A percentile compares a stretch with the other conserved stretches of the same genome.
These are phyloP conservation scores for Podotricha telesiphe DNA, from an alignment of 2,888 invertebrate species.

Conservation along the genomic window DNA sequence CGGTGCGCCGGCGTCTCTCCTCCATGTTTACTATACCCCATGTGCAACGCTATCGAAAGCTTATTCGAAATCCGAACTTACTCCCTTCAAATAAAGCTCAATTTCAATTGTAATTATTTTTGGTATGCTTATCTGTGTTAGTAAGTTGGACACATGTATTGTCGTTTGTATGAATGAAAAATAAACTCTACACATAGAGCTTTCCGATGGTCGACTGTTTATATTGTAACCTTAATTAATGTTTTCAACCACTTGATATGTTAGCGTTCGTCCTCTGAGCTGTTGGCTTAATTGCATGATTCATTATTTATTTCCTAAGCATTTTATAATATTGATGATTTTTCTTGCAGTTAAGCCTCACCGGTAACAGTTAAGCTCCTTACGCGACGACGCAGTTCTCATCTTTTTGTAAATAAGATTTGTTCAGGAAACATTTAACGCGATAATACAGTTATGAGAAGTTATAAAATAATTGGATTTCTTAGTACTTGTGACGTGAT, in stretches of 20 bases:
- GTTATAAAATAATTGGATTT: conserved; percentile 26
- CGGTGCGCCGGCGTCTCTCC: conserved; percentile 67
- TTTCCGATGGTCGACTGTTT: conserved; percentile 73
- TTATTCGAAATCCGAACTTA: conserved; percentile 54
- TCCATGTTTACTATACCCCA: conserved; percentile 77
- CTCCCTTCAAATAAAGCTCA: neutral
- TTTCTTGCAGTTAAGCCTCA: conserved; percentile 28
- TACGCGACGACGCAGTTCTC: conserved; percentile 5
- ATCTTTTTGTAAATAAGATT: conserved; percentile 22
- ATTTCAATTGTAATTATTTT: conserved; percentile 45
- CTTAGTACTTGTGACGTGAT: conserved; percentile 26
- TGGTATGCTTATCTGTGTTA: conserved; percentile 70
- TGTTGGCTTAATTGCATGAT: conserved; percentile 56
- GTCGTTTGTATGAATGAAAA: conserved; percentile 81
- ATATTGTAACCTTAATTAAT: conserved; percentile 80
- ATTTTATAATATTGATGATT: conserved; percentile 16
- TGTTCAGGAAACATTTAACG: conserved; percentile 6
- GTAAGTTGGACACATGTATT: conserved; percentile 77
- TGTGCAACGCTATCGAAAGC: conserved; percentile 68
- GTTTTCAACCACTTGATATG: conserved; percentile 65
- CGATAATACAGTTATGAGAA: conserved; percentile 22
- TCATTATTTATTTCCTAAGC: conserved; percentile 52
- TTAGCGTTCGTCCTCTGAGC: conserved; percentile 58
- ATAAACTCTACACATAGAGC: conserved; percentile 75
- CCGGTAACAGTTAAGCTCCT: conserved; percentile 17